Conservation (phyloP, 2,113 vertebrate species). For the Xyliphius kryptos region DNA sequence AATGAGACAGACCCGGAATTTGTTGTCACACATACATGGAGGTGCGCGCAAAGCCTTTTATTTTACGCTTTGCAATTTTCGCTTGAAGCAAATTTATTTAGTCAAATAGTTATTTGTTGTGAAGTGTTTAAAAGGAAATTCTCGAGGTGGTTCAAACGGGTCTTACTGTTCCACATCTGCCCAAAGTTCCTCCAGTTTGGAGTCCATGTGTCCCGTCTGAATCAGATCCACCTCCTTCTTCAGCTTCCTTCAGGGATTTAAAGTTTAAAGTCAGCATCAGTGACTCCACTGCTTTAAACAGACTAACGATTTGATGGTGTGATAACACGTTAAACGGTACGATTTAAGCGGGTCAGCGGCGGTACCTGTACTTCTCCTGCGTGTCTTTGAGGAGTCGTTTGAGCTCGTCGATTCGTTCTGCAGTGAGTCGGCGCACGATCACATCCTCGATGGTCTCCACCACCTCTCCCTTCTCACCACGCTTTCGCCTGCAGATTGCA, state of each 20-base stretch:
- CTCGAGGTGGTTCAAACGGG: not conserved
- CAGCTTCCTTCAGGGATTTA: constrained; percentile 69
- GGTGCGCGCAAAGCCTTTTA: no score
- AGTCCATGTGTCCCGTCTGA: constrained; percentile 90
- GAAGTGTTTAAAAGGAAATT: no score
- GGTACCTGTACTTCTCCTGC: constrained; percentile 93
- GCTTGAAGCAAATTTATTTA: no score
- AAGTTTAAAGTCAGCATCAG: not conserved
- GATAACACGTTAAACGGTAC: not conserved
- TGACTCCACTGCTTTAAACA: no score
- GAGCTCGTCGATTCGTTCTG: constrained; percentile 92
- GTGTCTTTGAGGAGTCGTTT: constrained; percentile 93
- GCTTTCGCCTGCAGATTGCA: constrained; percentile 74
- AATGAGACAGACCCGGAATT: no score
- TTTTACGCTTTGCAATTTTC: no score
- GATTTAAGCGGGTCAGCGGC: not conserved
- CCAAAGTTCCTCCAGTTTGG: constrained; percentile 88
- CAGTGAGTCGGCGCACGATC: constrained; percentile 88
- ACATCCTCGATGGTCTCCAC: constrained; percentile 98
- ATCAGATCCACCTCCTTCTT: constrained; percentile 96
- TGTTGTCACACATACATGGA: no score
- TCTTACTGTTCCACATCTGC: constrained; percentile 81
- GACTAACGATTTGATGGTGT: not conserved
- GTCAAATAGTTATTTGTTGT: no score
- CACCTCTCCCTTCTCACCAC: constrained; percentile 96